Conservation (phyloP, 2,797 vertebrate genomes). For the Scolopax bukidnonensis region DNA sequence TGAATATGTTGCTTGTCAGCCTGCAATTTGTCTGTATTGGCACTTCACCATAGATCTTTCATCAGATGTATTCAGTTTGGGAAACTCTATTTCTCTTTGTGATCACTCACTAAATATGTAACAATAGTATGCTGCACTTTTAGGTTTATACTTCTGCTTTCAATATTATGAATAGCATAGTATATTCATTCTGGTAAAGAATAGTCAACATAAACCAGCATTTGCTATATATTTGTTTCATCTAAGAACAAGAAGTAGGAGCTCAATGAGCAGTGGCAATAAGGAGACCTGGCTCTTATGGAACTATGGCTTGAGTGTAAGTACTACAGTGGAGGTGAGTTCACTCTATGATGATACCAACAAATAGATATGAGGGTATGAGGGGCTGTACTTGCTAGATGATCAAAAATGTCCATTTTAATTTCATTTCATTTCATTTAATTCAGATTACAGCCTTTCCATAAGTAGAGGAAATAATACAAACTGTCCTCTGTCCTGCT, state of each 20-base stretch:
- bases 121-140: not conserved
- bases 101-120: not conserved
- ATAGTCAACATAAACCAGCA: not conserved
- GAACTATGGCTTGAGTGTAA: not conserved
- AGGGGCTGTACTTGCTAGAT: not conserved
- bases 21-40: constrained; percentile 38
- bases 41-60: constrained; percentile 22
- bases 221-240: not conserved
- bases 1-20: constrained; percentile 43
- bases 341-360: fast-evolving
- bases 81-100: constrained; percentile 2
- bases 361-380: not conserved
- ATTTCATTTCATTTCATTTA: no score
- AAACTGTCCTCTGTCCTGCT: not conserved
- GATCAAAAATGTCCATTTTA: not conserved
- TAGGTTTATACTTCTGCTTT: not conserved
- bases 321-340: not conserved
- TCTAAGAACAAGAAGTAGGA: not conserved
- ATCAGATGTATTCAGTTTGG: not conserved
- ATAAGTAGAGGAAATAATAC: not conserved
- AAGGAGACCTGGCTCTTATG: not conserved
- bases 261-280: not conserved
- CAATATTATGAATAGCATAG: not conserved
- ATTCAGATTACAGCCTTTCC: not conserved
- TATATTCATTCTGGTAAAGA: not conserved